These are phyloP conservation scores for Pseudolycoriella hygida DNA, from an alignment of 2,888 invertebrate species.

Conservation along the genomic window DNA sequence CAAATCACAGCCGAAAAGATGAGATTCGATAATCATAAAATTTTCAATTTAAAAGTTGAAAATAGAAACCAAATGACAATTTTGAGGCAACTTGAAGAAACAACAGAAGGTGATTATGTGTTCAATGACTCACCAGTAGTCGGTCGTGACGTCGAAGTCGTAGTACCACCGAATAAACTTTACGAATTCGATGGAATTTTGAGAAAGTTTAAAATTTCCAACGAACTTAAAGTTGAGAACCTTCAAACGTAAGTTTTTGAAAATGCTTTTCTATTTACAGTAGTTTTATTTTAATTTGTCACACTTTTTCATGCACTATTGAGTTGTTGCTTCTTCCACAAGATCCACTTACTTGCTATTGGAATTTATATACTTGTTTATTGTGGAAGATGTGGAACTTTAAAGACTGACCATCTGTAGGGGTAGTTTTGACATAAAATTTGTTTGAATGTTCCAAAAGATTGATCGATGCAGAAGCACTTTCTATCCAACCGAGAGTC, in stretches of 20 bases:
- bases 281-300: constrained; percentile 21
- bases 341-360: too few relatives aligned
- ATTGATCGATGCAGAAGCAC: constrained; percentile 19
- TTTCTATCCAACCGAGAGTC: constrained; percentile 14
- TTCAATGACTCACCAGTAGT: constrained; percentile 16
- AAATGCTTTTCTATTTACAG: too few relatives aligned
- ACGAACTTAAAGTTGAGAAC: constrained; percentile 20
- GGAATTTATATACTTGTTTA: too few relatives aligned
- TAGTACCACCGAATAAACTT: constrained; percentile 25
- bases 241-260: constrained; percentile 19
- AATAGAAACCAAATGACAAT: constrained; percentile 31
- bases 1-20: background rate
- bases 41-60: constrained; percentile 26
- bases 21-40: constrained; percentile 22
- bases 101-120: constrained; percentile 17
- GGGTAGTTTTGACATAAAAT: too few relatives aligned
- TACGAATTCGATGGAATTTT: constrained; percentile 17
- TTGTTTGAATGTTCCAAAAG: background rate
- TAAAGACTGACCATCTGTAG: too few relatives aligned
- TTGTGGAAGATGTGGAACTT: too few relatives aligned
- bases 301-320: too few relatives aligned
- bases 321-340: too few relatives aligned
- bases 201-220: constrained; percentile 13
- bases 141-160: constrained; percentile 29
- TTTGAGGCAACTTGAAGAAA: constrained; percentile 26